Conservation (phyloP, 2,797 vertebrate species). For the Rhinichthys osculus region DNA sequence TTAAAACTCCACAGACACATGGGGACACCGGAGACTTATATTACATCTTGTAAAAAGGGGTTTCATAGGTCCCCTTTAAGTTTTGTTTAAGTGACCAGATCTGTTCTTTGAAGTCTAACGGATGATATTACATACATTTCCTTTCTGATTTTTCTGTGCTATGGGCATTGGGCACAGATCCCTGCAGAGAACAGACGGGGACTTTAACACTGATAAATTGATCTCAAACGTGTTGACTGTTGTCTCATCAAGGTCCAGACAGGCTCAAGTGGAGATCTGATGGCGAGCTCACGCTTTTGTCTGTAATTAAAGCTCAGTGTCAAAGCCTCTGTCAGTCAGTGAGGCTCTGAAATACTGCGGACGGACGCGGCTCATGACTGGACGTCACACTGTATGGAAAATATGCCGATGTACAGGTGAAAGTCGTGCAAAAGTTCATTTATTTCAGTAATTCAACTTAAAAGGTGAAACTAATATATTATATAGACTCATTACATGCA, state of each 20-base stretch:
- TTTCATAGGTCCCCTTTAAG: background rate
- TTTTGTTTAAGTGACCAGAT: conserved; percentile 1
- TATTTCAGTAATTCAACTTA: too few species aligned
- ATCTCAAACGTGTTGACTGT: conserved; percentile 31
- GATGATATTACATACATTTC: background rate
- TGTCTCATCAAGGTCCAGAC: conserved; percentile 22
- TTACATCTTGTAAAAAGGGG: background rate
- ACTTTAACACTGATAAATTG: conserved; percentile 40
- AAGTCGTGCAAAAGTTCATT: too few species aligned
- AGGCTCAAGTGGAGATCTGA: conserved; percentile 8
- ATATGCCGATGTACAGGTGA: background rate
- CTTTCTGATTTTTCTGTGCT: background rate
- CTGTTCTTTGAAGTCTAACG: background rate
- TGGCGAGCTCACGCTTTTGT: background rate
- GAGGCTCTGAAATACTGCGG: background rate
- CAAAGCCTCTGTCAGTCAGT: conserved; percentile 2
- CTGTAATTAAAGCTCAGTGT: conserved; percentile 24
- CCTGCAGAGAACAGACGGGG: conserved; percentile 20
- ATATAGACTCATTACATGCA: too few species aligned
- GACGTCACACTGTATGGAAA: background rate
- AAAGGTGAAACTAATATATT: too few species aligned
- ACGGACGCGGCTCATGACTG: background rate
- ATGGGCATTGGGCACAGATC: background rate
- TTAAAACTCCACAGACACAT: background rate
- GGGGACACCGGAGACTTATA: background rate